Evolutionary conservation across 2,113 vertebrate species (phyloP).

Genomic region (Cervus canadensis): DNA sequence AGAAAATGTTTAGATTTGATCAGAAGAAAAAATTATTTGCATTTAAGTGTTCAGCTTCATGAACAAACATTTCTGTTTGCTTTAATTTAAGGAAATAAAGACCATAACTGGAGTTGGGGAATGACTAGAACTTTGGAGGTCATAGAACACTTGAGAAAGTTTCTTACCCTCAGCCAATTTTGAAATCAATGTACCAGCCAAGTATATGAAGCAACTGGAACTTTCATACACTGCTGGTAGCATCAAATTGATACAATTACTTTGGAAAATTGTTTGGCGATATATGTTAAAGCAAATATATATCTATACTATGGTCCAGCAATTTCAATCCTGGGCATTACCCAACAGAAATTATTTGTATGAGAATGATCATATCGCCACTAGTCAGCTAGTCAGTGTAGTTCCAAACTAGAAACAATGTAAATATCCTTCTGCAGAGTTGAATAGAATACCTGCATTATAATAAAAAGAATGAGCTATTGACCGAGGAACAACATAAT

Average conservation of each 20-base stretch:
- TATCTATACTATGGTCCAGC: neutral
- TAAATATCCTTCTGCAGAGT: neutral
- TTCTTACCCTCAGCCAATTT: neutral
- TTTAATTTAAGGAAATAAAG: slow-evolving; percentile 33
- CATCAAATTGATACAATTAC: neutral
- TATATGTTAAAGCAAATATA: neutral
- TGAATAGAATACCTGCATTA: neutral
- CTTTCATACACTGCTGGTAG: neutral
- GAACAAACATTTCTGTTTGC: neutral
- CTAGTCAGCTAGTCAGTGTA: neutral
- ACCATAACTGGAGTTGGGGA: neutral
- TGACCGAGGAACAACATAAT: neutral
- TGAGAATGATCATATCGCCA: neutral
- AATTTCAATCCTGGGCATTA: neutral
- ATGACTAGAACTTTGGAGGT: neutral
- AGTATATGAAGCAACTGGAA: neutral
- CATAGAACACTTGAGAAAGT: neutral
- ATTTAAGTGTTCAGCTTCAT: slow-evolving; percentile 13
- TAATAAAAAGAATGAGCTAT: neutral
- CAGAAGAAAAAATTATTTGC: neutral
- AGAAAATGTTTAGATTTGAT: slow-evolving; percentile 24
- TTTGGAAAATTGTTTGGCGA: neutral
- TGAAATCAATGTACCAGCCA: neutral
- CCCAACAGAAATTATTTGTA: neutral
- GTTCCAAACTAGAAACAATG: neutral